Evolutionary conservation across 2,113 vertebrate species (phyloP).

Genomic region (Chauna torquata): DNA sequence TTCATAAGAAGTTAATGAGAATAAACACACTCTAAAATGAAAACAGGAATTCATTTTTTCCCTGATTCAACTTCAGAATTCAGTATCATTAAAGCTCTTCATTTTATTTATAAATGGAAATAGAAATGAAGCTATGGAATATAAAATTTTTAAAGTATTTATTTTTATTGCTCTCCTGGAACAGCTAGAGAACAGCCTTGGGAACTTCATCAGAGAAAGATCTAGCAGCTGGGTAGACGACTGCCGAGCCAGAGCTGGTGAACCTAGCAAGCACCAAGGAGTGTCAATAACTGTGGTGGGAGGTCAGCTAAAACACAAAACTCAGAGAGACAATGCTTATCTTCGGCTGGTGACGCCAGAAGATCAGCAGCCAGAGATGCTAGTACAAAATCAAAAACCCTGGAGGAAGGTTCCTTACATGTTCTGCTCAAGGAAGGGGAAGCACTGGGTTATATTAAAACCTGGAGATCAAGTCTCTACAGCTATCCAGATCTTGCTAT

Average conservation of each 20-base stretch:
- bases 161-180: background rate
- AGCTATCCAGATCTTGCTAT: background rate
- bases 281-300: rapidly evolving
- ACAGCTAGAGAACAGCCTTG: background rate
- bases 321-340: background rate
- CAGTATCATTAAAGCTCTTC: background rate
- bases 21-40: background rate
- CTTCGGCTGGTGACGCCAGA: background rate
- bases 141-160: rapidly evolving
- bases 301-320: background rate
- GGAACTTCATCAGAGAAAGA: background rate
- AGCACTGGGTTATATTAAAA: background rate
- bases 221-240: too few species aligned
- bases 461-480: background rate
- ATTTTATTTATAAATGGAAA: background rate
- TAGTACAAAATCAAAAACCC: background rate
- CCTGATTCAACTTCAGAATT: background rate
- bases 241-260: background rate
- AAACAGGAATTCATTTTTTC: rapidly evolving
- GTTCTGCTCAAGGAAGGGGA: background rate
- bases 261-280: background rate
- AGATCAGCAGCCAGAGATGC: rapidly evolving
- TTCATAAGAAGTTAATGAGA: background rate
- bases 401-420: background rate
- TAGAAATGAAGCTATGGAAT: background rate